Base-by-base conservation (phyloP, 2,888 invertebrate genomes). In the Orthosia gothica region DNA sequence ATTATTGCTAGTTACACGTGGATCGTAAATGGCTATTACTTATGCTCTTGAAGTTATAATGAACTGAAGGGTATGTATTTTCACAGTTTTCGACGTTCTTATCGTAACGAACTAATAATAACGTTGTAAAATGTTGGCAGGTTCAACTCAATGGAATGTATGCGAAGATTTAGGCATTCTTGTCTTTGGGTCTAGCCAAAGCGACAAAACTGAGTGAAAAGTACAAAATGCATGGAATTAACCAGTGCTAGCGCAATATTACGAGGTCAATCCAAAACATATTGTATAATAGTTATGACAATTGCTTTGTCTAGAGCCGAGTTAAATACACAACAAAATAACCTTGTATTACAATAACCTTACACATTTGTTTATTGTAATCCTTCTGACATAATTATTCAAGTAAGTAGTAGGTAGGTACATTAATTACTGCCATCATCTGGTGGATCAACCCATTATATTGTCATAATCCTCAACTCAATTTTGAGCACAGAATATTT, bases 401-500 rank as follows among this genome's bases (percentile, higher is more conserved):
- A 61, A 20, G n/a, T 61, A 61, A 15, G 7, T 40, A 7, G 13
- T 20, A 40, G 7, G n/a, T 20, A 59, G 9, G 15, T 20, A 61
- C 40, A 61, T 57, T 45, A 49, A 66, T 76, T 45, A 76, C 13
- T 23, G 67, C 15, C 18, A 15, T 12, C n/a, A 68, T 13, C 11
- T 13, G n/a, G 5, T 1, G 70, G 47, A n/a, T 69, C 23, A 69
- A 47, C 13, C 47, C 40, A 26, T 47, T 47, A 40, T 20, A 23
- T 32, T 40, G 16, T 13, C 40, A 15, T 76, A 45, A 79, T 79
- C 58, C 58, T 58, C 9, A 20, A 13, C 3, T 64, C 18, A 54
- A 64, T 49, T n/a, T 45, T n/a, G 18, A 64, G 12, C 45, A 54
- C 49, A 45, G 20, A 40, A 52, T 66, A 55, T 55, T 62, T 57